Evolutionary conservation across 30 jellyfish, hydroid and myxozoan species (phyloP), one percentile per base, ranked within the genome.

Genomic region (Mastigias papua): DNA sequence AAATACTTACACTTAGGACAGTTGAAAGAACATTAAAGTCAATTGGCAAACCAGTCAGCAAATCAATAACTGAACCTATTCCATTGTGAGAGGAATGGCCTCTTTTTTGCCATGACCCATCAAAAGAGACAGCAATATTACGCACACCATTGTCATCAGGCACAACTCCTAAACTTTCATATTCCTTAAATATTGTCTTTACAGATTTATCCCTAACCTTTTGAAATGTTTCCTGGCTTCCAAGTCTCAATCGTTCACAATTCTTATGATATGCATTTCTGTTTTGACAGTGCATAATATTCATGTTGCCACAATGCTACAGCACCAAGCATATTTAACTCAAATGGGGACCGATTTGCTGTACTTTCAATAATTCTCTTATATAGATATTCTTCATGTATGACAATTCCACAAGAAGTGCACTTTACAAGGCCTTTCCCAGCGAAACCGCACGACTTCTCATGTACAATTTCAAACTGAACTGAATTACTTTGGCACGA

Each of bases 261-360:
- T 11, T 27, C 8, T 26, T 69, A 10, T n/a, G 27, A 48, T 34
- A 70, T 5, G 78, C 30, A 17, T 34, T 76, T 66, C 34, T 7
- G 62, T 65, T 34, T 35, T 67, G n/a, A 42, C 74, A 69, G 34
- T 58, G 51, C 25, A 89, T 89, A 64, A 64, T 81, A 34, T 81
- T 81, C 91, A 81, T 81, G 4, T 50, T 63, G 86, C 91, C 34
- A 33, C 91, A 68, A 81, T 7, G 91, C 91, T 10, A 67, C n/a
- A 27, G 75, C 20, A 15, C 87, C 88, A 74, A 22, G 20, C 32
- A 35, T 4, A 81, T 81, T 81, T 21, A 76, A 13, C 58, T 76
- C 54, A 76, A 76, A 57, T 20, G 87, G 61, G 22, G 11, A 4
- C 30, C 21, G 26, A 11, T 23, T n/a, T 20, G 29, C 11, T 11